Percentiles rank a stretch among this genome's conserved stretches.
These are phyloP conservation scores for Chrysopilus asiliformis DNA, from an alignment of 2,888 invertebrate species.

Conservation along the genomic window DNA sequence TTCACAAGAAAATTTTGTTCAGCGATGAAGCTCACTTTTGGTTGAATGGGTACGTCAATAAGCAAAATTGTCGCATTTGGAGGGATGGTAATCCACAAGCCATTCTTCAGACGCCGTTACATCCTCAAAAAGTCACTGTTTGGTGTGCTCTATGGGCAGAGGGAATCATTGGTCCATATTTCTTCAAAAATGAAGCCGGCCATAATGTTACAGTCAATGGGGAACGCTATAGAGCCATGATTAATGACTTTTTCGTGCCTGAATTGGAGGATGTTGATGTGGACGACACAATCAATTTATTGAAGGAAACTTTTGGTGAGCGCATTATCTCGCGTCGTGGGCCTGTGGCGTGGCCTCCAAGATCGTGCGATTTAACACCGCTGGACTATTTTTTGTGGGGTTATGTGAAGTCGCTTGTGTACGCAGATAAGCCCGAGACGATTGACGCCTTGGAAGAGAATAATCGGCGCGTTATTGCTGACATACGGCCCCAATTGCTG, in stretches of 20 bases:
- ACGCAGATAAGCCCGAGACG: background rate
- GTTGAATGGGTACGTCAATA: background rate
- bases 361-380: background rate
- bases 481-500: background rate
- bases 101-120: too few relatives aligned
- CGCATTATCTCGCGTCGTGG: background rate
- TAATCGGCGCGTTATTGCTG: background rate
- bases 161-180: too few relatives aligned
- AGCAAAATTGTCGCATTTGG: too few relatives aligned
- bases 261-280: constrained; percentile 1
- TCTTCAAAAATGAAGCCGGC: too few relatives aligned
- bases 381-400: background rate
- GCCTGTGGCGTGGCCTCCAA: background rate
- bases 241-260: background rate
- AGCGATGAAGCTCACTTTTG: constrained; percentile 1
- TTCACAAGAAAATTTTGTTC: background rate
- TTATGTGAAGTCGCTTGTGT: background rate
- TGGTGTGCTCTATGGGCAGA: too few relatives aligned
- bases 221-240: background rate
- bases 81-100: too few relatives aligned
- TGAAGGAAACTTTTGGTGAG: background rate
- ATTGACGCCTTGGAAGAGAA: background rate
- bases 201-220: background rate
- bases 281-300: background rate
- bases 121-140: too few relatives aligned